Conservation (phyloP, 1,140 invertebrate genomes). For the Cecropterus lyciades region DNA sequence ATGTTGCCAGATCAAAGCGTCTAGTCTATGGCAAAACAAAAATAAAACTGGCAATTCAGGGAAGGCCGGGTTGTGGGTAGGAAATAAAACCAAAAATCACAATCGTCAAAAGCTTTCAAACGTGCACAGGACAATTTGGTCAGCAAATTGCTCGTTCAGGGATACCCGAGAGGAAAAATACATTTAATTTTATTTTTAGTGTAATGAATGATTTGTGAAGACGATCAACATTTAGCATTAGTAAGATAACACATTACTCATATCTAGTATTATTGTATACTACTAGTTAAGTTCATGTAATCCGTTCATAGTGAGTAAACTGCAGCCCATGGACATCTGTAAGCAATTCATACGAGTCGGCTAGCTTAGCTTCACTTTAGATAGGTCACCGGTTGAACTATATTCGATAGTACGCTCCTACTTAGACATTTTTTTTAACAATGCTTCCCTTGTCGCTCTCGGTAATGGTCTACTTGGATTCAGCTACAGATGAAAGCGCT, state of each 20-base stretch:
- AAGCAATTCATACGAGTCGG: too few species aligned
- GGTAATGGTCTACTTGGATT: too few species aligned
- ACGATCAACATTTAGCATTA: neutral
- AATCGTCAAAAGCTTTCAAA: constrained; percentile 84
- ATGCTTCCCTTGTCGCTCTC: too few species aligned
- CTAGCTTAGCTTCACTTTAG: too few species aligned
- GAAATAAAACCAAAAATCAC: constrained; percentile 82
- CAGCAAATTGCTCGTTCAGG: constrained; percentile 18
- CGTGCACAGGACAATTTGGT: constrained; percentile 54
- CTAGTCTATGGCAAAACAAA: constrained; percentile 46
- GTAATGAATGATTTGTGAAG: neutral
- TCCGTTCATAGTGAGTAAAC: too few species aligned
- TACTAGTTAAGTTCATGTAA: too few species aligned
- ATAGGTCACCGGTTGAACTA: too few species aligned
- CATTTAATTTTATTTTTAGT: neutral
- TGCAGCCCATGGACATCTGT: too few species aligned
- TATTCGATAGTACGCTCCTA: too few species aligned
- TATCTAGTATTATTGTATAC: too few species aligned
- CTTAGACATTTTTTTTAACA: too few species aligned
- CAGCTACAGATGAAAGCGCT: too few species aligned
- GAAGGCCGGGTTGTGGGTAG: constrained; percentile 51
- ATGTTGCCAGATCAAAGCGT: constrained; percentile 55
- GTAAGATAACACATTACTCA: neutral
- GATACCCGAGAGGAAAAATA: constrained; percentile 8
- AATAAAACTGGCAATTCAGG: constrained; percentile 57